A percentile compares a stretch with the other conserved stretches of the same genome.
Evolutionary conservation across 2,888 invertebrate species (phyloP).

Genomic region (Drosophila colorata): DNA sequence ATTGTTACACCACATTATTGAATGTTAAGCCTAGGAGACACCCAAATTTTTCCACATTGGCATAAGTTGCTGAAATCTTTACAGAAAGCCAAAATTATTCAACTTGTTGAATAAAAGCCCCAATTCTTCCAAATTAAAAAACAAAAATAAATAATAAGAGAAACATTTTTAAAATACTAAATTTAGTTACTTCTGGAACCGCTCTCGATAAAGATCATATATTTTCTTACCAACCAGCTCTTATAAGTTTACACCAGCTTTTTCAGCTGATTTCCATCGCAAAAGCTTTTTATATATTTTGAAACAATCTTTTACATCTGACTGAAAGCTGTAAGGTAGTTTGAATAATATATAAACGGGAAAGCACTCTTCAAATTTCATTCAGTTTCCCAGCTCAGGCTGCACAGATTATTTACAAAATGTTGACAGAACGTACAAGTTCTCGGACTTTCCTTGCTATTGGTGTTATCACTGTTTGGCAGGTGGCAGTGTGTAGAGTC

Average conservation of each 20-base stretch:
- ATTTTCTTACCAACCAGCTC: neutral
- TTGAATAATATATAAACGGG: conserved; percentile 10
- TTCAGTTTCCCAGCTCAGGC: neutral
- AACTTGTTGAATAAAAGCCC: no score
- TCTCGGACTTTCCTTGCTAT: neutral
- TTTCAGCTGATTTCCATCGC: neutral
- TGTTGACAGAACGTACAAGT: neutral
- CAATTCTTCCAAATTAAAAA: no score
- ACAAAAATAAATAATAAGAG: no score
- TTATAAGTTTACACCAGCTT: neutral
- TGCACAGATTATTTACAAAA: neutral
- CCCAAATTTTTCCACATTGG: no score
- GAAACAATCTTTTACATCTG: neutral
- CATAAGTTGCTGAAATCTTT: no score
- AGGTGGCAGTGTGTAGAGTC: neutral
- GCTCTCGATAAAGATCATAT: neutral
- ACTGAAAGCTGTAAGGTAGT: neutral
- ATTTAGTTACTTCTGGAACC: neutral
- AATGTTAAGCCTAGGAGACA: no score
- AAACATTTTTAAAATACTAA: no score
- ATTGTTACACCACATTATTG: no score
- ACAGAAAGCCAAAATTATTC: no score
- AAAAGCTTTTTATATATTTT: neutral
- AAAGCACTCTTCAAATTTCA: no score
- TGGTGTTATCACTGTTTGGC: no score